Evolutionary conservation across 2,113 vertebrate species (phyloP).

Genomic region (Fregetta grallaria): DNA sequence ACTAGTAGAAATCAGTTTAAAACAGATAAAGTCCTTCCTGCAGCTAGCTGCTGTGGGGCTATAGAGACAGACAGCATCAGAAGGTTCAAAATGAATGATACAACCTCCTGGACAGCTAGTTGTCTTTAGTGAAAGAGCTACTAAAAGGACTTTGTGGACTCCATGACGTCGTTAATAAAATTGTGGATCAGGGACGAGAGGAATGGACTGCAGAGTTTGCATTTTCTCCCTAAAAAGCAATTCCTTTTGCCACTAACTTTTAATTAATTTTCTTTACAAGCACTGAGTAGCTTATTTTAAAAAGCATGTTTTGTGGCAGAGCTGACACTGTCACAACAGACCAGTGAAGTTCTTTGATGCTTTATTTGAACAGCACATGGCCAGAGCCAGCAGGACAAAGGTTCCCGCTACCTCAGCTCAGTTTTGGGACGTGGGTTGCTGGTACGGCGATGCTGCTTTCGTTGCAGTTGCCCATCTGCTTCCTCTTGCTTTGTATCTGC

Average conservation of each 20-base stretch:
- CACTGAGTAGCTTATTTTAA: not conserved
- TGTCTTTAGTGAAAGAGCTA: not conserved
- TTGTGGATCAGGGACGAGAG: not conserved
- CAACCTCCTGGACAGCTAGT: not conserved
- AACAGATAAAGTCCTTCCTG: not conserved
- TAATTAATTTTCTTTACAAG: not conserved
- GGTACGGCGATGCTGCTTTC: not conserved
- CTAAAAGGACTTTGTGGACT: not conserved
- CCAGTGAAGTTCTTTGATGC: not conserved
- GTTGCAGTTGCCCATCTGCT: no score
- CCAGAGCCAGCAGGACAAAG: not conserved
- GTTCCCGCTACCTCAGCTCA: not conserved
- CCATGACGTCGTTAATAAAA: not conserved
- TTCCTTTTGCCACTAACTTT: not conserved
- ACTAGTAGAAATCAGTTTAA: not conserved
- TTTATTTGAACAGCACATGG: not conserved
- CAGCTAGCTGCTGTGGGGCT: not conserved
- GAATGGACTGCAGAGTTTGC: not conserved
- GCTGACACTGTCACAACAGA: not conserved
- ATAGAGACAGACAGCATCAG: not conserved
- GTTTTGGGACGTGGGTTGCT: rapidly evolving
- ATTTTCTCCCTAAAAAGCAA: not conserved
- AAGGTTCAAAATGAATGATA: not conserved
- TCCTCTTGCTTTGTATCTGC: no score
- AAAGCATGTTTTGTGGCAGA: not conserved